Conservation (phyloP, 2,888 invertebrate species). For the Encarsia formosa region DNA sequence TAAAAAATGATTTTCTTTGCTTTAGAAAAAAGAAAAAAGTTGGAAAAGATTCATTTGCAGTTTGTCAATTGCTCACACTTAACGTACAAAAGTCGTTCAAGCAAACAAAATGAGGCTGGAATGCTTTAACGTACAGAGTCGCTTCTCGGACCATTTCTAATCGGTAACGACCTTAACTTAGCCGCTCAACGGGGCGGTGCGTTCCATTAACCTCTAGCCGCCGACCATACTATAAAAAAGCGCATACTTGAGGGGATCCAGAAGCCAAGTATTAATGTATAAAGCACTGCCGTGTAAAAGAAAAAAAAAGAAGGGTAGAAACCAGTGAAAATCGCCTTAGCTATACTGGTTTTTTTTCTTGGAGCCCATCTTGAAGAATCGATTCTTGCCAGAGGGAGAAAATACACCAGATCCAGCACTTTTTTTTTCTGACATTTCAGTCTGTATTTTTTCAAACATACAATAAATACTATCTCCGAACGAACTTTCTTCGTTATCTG, state of each 20-base stretch:
- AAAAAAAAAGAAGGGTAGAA: background rate
- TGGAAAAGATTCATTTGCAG: too few species aligned
- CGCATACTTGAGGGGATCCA: background rate
- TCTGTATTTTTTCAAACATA: background rate
- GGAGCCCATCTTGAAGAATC: slow-evolving; percentile 2
- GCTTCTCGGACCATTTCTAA: slow-evolving; percentile 34
- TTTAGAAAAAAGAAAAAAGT: too few species aligned
- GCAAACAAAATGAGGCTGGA: background rate
- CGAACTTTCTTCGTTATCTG: background rate
- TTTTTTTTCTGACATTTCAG: slow-evolving; percentile 8
- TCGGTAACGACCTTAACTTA: slow-evolving; percentile 38
- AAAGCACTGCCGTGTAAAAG: background rate
- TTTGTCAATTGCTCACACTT: too few species aligned
- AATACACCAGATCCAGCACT: slow-evolving; percentile 8
- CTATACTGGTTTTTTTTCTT: slow-evolving; percentile 9
- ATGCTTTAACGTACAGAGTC: background rate
- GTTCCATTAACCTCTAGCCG: slow-evolving; percentile 36
- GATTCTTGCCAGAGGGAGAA: slow-evolving; percentile 12
- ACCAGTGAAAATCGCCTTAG: slow-evolving; percentile 15
- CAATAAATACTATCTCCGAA: background rate
- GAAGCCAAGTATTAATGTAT: background rate
- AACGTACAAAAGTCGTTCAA: too few species aligned
- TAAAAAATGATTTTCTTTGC: too few species aligned
- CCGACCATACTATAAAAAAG: background rate
- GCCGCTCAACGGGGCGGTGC: slow-evolving; percentile 36